Evolutionary conservation across 53 echinoderm and acorn worm genomes (phyloP).

Genomic region (Arbacia lixula): DNA sequence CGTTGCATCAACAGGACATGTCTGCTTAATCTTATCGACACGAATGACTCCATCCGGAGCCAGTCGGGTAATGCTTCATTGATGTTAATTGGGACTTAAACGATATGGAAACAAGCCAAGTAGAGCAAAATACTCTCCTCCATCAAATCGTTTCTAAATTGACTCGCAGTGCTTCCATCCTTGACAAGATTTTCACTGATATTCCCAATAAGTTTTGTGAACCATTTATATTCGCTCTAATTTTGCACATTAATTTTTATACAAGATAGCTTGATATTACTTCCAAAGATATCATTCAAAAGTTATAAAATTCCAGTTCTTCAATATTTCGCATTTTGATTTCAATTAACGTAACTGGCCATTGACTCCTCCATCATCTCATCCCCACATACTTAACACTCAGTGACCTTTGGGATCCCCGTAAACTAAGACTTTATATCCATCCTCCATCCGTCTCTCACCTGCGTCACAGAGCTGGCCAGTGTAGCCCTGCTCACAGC

Average conservation of each 20-base stretch:
- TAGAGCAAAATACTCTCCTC: neutral
- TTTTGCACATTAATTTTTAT: neutral
- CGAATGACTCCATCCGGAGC: neutral
- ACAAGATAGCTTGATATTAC: too few species aligned
- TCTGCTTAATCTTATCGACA: neutral
- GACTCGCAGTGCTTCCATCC: neutral
- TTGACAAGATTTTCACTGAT: constrained; percentile 14
- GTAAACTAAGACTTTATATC: too few species aligned
- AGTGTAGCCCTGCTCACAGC: constrained; percentile 42
- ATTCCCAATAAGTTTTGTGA: constrained; percentile 9
- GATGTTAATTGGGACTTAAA: constrained; percentile 14
- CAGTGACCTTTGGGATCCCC: too few species aligned
- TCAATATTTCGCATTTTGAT: too few species aligned
- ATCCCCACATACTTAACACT: too few species aligned
- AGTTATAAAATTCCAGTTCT: too few species aligned
- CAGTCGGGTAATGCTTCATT: neutral
- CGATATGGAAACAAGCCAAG: neutral
- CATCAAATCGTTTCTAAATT: neutral
- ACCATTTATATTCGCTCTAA: neutral
- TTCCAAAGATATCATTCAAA: too few species aligned
- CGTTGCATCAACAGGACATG: neutral
- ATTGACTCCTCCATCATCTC: too few species aligned
- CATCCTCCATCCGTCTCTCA: too few species aligned
- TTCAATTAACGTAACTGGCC: too few species aligned
- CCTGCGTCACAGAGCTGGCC: constrained; percentile 58